Evolutionary conservation across 2,888 invertebrate genomes (phyloP).

Genomic region (Dicroscelio sp.): DNA sequence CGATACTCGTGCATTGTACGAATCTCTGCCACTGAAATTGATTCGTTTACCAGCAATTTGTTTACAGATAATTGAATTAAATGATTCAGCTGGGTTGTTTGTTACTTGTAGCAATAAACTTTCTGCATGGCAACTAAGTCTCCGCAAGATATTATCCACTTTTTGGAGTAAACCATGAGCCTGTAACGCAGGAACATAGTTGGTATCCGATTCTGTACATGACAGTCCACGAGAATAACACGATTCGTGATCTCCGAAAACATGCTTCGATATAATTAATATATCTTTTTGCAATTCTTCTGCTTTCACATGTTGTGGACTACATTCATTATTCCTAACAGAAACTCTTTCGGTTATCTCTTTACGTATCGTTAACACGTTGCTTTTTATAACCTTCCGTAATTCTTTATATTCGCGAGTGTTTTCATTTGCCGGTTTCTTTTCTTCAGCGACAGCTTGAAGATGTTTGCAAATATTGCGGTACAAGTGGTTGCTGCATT

Average conservation of each 20-base stretch:
- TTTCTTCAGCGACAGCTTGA: background rate
- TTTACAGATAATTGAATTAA: conserved; percentile 57
- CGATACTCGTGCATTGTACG: conserved; percentile 19
- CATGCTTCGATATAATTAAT: conserved; percentile 45
- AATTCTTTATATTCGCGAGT: background rate
- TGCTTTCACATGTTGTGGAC: background rate
- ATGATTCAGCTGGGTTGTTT: conserved; percentile 56
- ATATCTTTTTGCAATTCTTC: conserved; percentile 2
- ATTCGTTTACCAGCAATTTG: conserved; percentile 53
- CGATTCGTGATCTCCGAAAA: conserved; percentile 62
- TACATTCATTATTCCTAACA: background rate
- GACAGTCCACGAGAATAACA: background rate
- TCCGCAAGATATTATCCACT: too few relatives aligned
- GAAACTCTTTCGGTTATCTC: background rate
- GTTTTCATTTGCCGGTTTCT: background rate
- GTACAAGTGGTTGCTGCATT: conserved; percentile 35
- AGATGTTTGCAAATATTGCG: conserved; percentile 33
- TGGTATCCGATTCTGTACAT: background rate
- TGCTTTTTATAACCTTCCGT: conserved; percentile 18
- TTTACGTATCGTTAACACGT: conserved; percentile 8
- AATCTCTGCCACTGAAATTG: conserved; percentile 1
- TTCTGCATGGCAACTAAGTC: background rate
- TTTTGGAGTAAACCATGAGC: too few relatives aligned
- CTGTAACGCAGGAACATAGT: background rate
- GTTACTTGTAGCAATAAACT: conserved; percentile 34